Percentiles rank a stretch among this genome's conserved stretches.
Evolutionary conservation across 1,140 invertebrate genomes (phyloP).

Genomic region (Listronotus bonariensis): DNA sequence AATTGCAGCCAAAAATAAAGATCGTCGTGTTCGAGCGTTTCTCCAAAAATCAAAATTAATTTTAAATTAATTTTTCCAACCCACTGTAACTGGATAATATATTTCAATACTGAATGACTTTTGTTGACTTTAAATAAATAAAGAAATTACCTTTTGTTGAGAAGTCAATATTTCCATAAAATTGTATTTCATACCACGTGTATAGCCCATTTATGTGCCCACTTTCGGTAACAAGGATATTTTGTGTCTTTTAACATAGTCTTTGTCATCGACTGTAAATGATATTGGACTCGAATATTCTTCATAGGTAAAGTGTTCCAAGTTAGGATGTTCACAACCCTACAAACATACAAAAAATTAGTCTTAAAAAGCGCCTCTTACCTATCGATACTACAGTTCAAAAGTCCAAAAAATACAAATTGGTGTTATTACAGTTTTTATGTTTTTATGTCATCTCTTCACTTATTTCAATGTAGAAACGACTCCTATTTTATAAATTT

Average conservation of each 20-base stretch:
- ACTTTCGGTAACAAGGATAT: conserved; percentile 30
- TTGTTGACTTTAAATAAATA: background rate
- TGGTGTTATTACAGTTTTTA: too few species aligned
- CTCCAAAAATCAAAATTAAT: too few species aligned
- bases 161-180: conserved; percentile 27
- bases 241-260: conserved; percentile 24
- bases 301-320: conserved; percentile 35
- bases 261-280: conserved; percentile 30
- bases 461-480: too few species aligned
- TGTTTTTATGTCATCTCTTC: too few species aligned
- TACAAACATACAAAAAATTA: conserved; percentile 30
- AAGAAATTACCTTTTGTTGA: conserved; percentile 30
- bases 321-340: conserved; percentile 42
- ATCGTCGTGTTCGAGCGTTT: too few species aligned
- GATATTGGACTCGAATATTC: conserved; percentile 35
- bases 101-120: too few species aligned
- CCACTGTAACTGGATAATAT: too few species aligned
- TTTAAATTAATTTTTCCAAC: too few species aligned
- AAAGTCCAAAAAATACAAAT: background rate
- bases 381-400: background rate
- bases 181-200: conserved; percentile 38
- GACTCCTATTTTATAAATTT: too few species aligned
- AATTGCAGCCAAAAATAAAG: too few species aligned
- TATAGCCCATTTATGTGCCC: conserved; percentile 36
- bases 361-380: background rate